Conservation (phyloP, 2,797 vertebrate genomes). For the Eutrigla gurnardus region DNA sequence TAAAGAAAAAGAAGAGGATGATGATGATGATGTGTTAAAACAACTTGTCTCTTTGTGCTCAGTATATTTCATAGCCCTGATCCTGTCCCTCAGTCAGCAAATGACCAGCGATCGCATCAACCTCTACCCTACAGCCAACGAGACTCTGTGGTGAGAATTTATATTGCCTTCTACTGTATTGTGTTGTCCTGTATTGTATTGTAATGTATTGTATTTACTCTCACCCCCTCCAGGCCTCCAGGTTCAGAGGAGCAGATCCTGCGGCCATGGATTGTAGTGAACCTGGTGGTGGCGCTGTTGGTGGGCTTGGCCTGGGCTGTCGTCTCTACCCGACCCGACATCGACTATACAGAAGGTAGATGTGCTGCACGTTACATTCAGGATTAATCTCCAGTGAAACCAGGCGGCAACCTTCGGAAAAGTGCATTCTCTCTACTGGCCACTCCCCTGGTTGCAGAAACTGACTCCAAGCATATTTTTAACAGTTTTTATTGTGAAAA, state of each 20-base stretch:
- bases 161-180: neutral
- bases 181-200: neutral
- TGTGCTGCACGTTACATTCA: neutral
- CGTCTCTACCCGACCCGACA: constrained; percentile 88
- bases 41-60: constrained; percentile 31
- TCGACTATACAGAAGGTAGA: constrained; percentile 95
- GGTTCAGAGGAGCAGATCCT: constrained; percentile 77
- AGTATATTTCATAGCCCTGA: constrained; percentile 95
- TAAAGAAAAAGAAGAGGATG: no score
- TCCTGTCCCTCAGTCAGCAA: constrained; percentile 94
- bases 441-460: neutral
- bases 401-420: no score
- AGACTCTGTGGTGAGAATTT: constrained; percentile 88
- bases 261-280: constrained; percentile 75
- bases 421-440: no score
- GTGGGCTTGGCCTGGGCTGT: constrained; percentile 94
- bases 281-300: constrained; percentile 86
- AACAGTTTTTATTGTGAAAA: no score
- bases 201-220: neutral
- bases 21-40: neutral
- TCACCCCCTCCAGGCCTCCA: constrained; percentile 79
- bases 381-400: neutral
- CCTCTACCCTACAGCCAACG: constrained; percentile 90
- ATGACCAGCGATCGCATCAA: constrained; percentile 96
- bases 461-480: neutral